These are phyloP conservation scores for Stylophora pistillata DNA, from an alignment of 64 coral and sea anemone species.

Conservation along the genomic window DNA sequence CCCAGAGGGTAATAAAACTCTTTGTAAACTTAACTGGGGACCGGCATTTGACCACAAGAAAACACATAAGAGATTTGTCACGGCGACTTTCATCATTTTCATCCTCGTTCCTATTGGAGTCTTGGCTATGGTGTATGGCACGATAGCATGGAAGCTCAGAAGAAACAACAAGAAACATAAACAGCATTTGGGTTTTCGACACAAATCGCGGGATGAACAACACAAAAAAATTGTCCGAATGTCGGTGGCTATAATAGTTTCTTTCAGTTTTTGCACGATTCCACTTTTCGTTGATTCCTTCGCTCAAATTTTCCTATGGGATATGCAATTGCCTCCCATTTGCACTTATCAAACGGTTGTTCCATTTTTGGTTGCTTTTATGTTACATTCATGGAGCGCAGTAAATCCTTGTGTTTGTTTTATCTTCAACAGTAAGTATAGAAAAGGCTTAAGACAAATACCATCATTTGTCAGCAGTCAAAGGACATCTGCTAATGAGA, in stretches of 20 bases:
- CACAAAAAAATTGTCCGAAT: constrained; percentile 22
- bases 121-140: neutral
- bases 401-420: constrained; percentile 15
- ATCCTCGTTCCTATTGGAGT: neutral
- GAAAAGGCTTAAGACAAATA: constrained; percentile 2
- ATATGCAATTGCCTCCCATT: neutral
- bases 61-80: neutral
- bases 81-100: neutral
- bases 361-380: neutral
- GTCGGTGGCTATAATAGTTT: constrained; percentile 12
- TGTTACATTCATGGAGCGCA: neutral
- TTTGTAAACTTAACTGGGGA: neutral
- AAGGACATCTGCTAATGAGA: neutral
- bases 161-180: no score
- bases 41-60: neutral
- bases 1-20: neutral
- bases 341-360: neutral
- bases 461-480: neutral
- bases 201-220: neutral
- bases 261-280: constrained; percentile 9
- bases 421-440: neutral
- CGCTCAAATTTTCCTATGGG: neutral
- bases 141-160: neutral
- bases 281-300: neutral
- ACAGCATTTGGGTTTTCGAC: neutral